phyloP scores from a whole-genome alignment of 2,888 invertebrate species.

The Ommatoiulus sabulosus region DNA sequence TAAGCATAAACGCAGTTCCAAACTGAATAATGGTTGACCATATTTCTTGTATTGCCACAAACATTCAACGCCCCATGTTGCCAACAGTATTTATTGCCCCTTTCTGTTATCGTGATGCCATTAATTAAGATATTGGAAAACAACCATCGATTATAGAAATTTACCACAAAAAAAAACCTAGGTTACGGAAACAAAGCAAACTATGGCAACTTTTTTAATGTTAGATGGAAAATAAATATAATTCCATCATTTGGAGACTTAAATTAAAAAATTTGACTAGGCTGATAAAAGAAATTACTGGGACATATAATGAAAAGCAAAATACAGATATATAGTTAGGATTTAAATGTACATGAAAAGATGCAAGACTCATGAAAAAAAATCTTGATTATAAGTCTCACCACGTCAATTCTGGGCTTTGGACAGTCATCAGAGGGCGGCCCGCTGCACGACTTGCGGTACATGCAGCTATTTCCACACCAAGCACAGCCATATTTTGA shows the following conservation, averaged over 20 bases:
- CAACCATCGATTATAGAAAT: no score
- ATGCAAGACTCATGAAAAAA: no score
- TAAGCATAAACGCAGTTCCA: neutral
- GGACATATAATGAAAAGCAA: no score
- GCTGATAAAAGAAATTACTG: no score
- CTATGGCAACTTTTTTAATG: no score
- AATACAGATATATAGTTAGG: no score
- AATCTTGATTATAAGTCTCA: neutral
- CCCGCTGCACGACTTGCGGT: conserved; percentile 83
- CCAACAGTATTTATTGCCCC: neutral
- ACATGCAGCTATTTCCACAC: conserved; percentile 91
- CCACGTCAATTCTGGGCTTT: conserved; percentile 90
- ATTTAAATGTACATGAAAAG: no score
- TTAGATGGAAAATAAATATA: no score
- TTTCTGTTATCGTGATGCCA: neutral
- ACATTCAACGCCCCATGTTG: neutral
- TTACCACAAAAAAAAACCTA: no score
- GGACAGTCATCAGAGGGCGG: conserved; percentile 77
- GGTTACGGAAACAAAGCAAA: no score
- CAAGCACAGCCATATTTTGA: conserved; percentile 93
- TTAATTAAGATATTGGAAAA: neutral
- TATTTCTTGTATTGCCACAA: neutral
- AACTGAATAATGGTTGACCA: neutral
- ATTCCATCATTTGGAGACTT: no score
- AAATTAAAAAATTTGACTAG: no score